Evolutionary conservation across 2,888 invertebrate species (phyloP), one percentile per base, ranked within the genome.

Genomic region (Heteromurus nitidus): DNA sequence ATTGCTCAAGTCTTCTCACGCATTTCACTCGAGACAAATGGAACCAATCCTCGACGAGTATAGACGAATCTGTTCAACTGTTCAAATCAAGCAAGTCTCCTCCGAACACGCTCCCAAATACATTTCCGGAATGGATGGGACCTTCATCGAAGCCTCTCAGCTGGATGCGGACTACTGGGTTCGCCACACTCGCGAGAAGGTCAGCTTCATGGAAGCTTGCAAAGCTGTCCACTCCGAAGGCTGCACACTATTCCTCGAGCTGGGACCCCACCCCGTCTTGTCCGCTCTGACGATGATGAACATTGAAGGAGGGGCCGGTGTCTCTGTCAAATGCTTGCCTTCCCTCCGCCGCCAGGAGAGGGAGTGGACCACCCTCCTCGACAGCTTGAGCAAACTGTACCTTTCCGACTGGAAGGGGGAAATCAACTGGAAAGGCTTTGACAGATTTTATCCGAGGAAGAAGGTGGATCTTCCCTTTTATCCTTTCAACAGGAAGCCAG

Each of bases 401-500:
- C 26, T 64, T 0, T 58, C 58, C 20, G 77, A 72, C 3, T 72
- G 60, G 58, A 26, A 50, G 2, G 47, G 65, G 0, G 62, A 50
- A 24, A 73, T 85, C n/a, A 58, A 77, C 36, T 84, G 83, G 83
- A 47, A 64, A 20, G 60, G 68, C 3, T 64, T 83, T 50, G 74
- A 83, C 30, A 58, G 60, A 16, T 69, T 36, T 36, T 69, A 50
- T n/a, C 36, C 26, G 1, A 22, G 64, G n/a, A 24, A 24, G 2
- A 36, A 36, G 13, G 44, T 69, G 1, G n/a, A 28, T 5, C 28
- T 80, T 2, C 83, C 80, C 1, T 74, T 58, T 18, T 83, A 83
- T n/a, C 83, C 74, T 7, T 83, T 83, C 42, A 55, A 83, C 26
- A 26, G 77, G 13, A 83, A 81, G 30, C 47, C 47, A 0, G 60